Percentiles rank a stretch among this genome's conserved stretches.
These are phyloP conservation scores for Hippotragus niger DNA, from an alignment of 2,113 vertebrate genomes.

Conservation along the genomic window DNA sequence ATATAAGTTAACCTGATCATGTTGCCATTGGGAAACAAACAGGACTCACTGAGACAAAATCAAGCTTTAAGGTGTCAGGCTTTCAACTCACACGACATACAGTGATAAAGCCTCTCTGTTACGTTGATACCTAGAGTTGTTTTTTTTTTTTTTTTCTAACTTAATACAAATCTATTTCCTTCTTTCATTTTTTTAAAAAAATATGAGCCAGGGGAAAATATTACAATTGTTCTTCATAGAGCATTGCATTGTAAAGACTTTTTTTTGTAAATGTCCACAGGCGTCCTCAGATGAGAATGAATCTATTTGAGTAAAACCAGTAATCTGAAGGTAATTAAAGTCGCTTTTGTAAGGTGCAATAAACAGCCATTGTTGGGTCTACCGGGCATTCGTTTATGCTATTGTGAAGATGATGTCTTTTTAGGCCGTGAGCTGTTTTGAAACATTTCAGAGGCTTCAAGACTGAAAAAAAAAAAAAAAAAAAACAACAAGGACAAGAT, in stretches of 20 bases:
- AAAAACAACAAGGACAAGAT: conserved; percentile 82
- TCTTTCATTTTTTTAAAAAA: background rate
- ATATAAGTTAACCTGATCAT: background rate
- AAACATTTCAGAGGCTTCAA: conserved; percentile 74
- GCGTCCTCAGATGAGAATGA: conserved; percentile 69
- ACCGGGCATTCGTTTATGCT: conserved; percentile 74
- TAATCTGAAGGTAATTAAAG: conserved; percentile 82
- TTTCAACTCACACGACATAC: background rate
- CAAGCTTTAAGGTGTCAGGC: background rate
- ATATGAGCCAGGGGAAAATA: background rate
- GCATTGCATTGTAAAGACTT: conserved; percentile 9
- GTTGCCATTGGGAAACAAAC: background rate
- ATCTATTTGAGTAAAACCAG: conserved; percentile 77
- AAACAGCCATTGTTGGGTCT: conserved; percentile 80
- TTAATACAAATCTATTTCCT: background rate
- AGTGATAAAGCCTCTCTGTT: conserved; percentile 31
- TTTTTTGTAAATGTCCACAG: conserved; percentile 58
- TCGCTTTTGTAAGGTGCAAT: conserved; percentile 75
- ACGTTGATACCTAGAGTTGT: background rate
- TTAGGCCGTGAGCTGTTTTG: conserved; percentile 73
- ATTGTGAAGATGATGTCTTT: conserved; percentile 77
- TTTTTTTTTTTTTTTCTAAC: background rate
- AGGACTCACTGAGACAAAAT: background rate
- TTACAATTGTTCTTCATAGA: conserved; percentile 17
- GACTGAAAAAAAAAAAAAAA: conserved; percentile 39